phyloP scores from a whole-genome alignment of 2,113 vertebrate genomes.

The Pluvianellus socialis region DNA sequence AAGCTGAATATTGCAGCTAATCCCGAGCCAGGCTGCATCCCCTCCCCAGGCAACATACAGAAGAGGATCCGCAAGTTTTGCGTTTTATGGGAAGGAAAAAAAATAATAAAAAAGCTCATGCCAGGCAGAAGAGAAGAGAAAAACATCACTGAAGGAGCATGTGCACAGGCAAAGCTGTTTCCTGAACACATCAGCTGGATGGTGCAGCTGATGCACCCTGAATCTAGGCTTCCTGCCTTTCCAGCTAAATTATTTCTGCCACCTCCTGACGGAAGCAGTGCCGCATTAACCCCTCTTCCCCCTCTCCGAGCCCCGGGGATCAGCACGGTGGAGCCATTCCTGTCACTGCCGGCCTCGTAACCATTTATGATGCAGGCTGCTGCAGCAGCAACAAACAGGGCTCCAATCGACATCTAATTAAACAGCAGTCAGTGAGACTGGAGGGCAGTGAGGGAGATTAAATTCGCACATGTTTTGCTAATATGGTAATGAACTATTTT shows the following conservation, averaged over 20 bases:
- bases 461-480: slow-evolving; percentile 46
- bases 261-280: not conserved
- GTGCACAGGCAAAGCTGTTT: not conserved
- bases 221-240: not conserved
- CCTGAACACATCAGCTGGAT: not conserved
- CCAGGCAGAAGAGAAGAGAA: not conserved
- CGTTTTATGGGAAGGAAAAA: not conserved
- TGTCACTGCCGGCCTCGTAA: not conserved
- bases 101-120: not conserved
- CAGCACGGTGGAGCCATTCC: not conserved
- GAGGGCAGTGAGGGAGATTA: not conserved
- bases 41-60: fast-evolving
- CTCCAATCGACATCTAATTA: not conserved
- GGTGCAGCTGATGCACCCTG: not conserved
- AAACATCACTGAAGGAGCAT: not conserved
- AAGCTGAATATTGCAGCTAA: not conserved
- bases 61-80: not conserved
- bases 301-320: not conserved
- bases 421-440: not conserved
- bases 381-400: not conserved
- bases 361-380: not conserved
- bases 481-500: slow-evolving; percentile 64
- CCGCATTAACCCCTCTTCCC: not conserved
- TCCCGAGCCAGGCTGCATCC: not conserved
- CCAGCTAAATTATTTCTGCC: not conserved